Evolutionary conservation across 2,797 vertebrate species (phyloP), one percentile per base, ranked within the genome.

Genomic region (Phylloscopus collybita): DNA sequence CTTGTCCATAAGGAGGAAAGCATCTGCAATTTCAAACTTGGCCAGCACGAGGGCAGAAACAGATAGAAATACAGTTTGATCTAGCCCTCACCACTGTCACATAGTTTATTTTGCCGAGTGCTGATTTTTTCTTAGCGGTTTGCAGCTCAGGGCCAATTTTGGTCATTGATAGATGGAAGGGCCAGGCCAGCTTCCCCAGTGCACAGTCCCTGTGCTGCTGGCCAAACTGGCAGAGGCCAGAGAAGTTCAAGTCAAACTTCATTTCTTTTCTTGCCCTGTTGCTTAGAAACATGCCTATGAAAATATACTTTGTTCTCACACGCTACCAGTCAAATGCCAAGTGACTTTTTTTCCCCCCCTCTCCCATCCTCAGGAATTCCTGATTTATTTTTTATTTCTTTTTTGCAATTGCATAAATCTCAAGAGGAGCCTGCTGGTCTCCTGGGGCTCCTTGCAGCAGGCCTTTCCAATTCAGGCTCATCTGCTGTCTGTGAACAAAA

Each of bases 241-340:
- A 94, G 94, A 92, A 96, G 96, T 97, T 97, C 96, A 96, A 97
- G 93, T 97, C 90, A 96, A 97, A 97, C 95, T 97, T 95, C 9
- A 94, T 97, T 97, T 97, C 93, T 94, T 95, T 95, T 87, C 89
- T 96, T 96, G 95, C 86, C 61, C 45, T 1, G 97, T 98, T 97
- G 97, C 98, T 75, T 95, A 97, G 98, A 95, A 97, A 98, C 98
- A 80, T 1, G 86, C 86, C 94, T 93, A 92, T 97, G 95, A 98
- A 97, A 98, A 97, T 97, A 97, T 96, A 94, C 80, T 97, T 83
- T 80, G 94, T 95, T 97, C 96, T 97, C 90, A 95, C 93, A 93
- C 47, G 20, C 92, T 93, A 95, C 96, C 94, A 96, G 92, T 86
- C 5, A 13, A 83, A 89, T 93, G 96, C 96, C 95, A 93, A 96